phyloP scores from a whole-genome alignment of 2,113 vertebrate genomes.

The Erythrocebus patas region DNA sequence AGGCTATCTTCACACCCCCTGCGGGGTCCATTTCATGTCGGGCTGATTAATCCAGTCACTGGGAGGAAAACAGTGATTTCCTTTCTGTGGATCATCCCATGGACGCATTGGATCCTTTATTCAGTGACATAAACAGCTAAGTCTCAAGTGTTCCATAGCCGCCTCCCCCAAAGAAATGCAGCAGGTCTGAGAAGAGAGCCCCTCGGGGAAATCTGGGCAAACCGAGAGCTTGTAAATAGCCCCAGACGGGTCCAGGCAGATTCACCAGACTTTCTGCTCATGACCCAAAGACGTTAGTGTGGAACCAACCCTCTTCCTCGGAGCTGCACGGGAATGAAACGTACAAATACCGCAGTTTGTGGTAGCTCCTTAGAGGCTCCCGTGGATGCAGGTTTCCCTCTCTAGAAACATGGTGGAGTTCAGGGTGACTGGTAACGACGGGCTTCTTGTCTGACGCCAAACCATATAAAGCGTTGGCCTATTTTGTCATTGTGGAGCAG shows the following conservation, averaged over 20 bases:
- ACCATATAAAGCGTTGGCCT: background rate
- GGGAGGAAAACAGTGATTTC: background rate
- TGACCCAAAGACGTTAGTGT: background rate
- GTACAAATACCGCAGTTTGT: background rate
- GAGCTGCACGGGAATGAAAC: background rate
- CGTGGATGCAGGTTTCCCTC: rapidly evolving
- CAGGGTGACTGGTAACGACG: rapidly evolving
- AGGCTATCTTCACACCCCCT: background rate
- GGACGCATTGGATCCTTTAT: background rate
- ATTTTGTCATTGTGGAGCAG: background rate
- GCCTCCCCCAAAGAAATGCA: background rate
- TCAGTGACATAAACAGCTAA: background rate
- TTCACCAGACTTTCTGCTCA: background rate
- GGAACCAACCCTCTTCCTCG: background rate
- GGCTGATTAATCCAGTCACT: rapidly evolving
- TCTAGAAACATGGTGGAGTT: background rate
- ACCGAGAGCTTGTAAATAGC: background rate
- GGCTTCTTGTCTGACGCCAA: too few relatives aligned
- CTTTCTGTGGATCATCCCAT: background rate
- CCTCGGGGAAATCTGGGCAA: background rate
- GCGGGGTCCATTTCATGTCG: background rate
- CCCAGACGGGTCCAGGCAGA: background rate
- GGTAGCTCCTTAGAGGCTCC: too few relatives aligned
- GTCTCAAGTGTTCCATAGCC: background rate
- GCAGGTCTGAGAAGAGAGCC: background rate